Evolutionary conservation across 1,140 invertebrate species (phyloP).

Genomic region (Homalodisca vitripennis): DNA sequence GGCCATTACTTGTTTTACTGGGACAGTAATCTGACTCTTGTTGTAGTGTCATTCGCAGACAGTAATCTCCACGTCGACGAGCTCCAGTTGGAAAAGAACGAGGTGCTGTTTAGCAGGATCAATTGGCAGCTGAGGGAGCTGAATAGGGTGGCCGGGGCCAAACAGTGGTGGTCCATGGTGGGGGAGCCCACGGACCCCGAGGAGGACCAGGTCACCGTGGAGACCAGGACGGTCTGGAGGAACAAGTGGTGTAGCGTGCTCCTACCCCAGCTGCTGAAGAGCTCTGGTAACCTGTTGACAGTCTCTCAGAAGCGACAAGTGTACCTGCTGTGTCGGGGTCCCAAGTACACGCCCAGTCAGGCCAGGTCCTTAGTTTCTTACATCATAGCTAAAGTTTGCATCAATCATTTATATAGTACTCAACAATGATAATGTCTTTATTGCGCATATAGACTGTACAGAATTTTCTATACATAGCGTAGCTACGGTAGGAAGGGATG

Average conservation of each 20-base stretch:
- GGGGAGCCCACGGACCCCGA: not conserved
- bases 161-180: not conserved
- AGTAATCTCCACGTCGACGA: too few species aligned
- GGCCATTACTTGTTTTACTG: too few species aligned
- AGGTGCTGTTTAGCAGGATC: not conserved
- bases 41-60: too few species aligned
- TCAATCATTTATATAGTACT: too few species aligned
- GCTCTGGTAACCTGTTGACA: not conserved
- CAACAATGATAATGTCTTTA: too few species aligned
- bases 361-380: too few species aligned
- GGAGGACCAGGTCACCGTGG: not conserved
- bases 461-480: too few species aligned
- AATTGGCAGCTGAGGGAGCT: not conserved
- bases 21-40: too few species aligned
- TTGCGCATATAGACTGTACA: too few species aligned
- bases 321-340: conserved; percentile 47
- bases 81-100: too few species aligned
- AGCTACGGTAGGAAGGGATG: too few species aligned
- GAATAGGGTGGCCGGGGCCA: not conserved
- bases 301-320: conserved; percentile 38
- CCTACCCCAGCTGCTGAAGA: not conserved
- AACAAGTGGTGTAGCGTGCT: not conserved
- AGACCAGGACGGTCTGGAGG: not conserved
- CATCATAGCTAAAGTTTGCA: too few species aligned
- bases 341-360: conserved; percentile 47